Percentiles rank a stretch among this genome's conserved stretches.
These are phyloP conservation scores for Falco novaeseelandiae DNA, from an alignment of 2,797 vertebrate species.

Conservation along the genomic window DNA sequence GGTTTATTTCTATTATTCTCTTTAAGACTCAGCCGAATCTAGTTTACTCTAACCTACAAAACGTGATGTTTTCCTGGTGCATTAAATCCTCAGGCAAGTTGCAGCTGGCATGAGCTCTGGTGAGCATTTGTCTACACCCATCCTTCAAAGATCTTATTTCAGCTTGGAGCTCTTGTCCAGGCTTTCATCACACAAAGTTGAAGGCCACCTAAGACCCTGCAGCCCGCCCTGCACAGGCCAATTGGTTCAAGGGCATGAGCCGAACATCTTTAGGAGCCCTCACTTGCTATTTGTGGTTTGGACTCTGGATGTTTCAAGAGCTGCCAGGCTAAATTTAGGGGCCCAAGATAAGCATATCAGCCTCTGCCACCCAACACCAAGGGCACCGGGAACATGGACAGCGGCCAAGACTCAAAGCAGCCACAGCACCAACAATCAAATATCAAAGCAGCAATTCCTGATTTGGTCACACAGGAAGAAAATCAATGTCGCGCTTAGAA, in stretches of 20 bases:
- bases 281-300: background rate
- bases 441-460: background rate
- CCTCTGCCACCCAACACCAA: slow-evolving; percentile 7
- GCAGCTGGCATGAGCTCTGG: background rate
- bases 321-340: slow-evolving; percentile 53
- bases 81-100: background rate
- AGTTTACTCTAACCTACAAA: background rate
- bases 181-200: background rate
- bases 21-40: background rate
- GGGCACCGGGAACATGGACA: background rate
- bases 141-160: background rate
- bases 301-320: background rate
- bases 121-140: background rate
- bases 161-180: background rate
- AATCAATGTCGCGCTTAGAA: background rate
- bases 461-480: background rate
- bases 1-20: background rate
- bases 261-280: background rate
- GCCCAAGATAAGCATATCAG: slow-evolving; percentile 1
- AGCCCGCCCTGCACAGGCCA: background rate
- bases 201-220: background rate
- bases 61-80: background rate
- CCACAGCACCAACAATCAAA: background rate
- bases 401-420: background rate
- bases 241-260: background rate